Conservation (phyloP, 2,113 vertebrate genomes). For the Phaethon lepturus region DNA sequence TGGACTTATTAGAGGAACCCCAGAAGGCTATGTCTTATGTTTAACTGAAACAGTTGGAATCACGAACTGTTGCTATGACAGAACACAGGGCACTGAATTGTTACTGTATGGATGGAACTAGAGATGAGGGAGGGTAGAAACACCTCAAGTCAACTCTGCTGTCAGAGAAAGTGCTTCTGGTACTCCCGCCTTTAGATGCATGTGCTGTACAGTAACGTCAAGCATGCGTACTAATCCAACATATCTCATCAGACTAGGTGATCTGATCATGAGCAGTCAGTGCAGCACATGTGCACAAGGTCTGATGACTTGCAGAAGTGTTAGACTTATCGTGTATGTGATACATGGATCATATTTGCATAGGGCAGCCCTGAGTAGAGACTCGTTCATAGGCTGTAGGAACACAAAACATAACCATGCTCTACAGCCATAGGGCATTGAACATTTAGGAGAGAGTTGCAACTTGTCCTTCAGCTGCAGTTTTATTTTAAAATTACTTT, state of each 20-base stretch:
- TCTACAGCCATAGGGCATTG: background rate
- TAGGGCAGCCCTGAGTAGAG: background rate
- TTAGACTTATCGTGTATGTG: accelerated
- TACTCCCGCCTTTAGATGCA: background rate
- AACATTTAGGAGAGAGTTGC: background rate
- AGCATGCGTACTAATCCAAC: accelerated
- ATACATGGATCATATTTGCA: too few relatives aligned
- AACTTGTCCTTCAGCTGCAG: background rate
- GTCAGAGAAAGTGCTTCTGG: background rate
- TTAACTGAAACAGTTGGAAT: background rate
- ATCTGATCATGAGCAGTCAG: background rate
- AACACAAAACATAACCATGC: background rate
- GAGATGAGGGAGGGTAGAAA: background rate
- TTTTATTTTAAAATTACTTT: background rate
- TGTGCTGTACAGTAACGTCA: background rate
- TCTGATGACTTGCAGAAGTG: background rate
- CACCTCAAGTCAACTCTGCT: background rate
- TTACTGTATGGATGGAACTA: background rate
- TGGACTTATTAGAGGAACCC: background rate
- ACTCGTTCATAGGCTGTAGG: background rate
- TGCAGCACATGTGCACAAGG: background rate
- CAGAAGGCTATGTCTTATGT: background rate
- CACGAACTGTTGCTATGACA: background rate
- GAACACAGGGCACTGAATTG: background rate
- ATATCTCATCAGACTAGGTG: background rate